phyloP scores from a whole-genome alignment of 2,113 vertebrate species.

The Mustelus asterias region DNA sequence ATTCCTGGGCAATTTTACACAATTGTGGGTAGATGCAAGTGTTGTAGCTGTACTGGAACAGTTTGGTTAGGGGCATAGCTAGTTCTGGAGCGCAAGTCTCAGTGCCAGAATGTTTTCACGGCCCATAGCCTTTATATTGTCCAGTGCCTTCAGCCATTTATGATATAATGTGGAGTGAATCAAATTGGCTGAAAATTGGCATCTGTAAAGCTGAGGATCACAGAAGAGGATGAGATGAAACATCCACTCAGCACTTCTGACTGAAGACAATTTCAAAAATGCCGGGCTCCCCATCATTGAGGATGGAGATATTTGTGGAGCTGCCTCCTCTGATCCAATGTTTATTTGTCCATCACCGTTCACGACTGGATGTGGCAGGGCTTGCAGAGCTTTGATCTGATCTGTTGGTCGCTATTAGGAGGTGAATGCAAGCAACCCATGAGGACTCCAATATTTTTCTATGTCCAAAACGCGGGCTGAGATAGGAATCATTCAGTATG shows the following conservation, averaged over 20 bases:
- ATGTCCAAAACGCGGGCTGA: neutral
- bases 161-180: neutral
- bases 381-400: neutral
- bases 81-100: neutral
- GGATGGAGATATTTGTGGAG: neutral
- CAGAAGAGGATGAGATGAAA: neutral
- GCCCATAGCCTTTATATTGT: too few species aligned
- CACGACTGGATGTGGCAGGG: neutral
- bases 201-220: neutral
- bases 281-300: neutral
- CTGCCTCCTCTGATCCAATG: neutral
- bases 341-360: neutral
- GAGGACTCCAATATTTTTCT: neutral
- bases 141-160: neutral
- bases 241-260: neutral
- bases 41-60: neutral
- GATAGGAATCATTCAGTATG: neutral
- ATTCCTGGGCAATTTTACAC: neutral
- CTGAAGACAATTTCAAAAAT: neutral
- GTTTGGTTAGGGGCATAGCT: neutral
- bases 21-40: neutral
- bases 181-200: neutral
- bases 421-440: neutral
- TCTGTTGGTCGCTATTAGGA: neutral
- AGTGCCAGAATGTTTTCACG: neutral